phyloP scores from a whole-genome alignment of 1,140 invertebrate genomes.

The Drosophila paulistorum region DNA sequence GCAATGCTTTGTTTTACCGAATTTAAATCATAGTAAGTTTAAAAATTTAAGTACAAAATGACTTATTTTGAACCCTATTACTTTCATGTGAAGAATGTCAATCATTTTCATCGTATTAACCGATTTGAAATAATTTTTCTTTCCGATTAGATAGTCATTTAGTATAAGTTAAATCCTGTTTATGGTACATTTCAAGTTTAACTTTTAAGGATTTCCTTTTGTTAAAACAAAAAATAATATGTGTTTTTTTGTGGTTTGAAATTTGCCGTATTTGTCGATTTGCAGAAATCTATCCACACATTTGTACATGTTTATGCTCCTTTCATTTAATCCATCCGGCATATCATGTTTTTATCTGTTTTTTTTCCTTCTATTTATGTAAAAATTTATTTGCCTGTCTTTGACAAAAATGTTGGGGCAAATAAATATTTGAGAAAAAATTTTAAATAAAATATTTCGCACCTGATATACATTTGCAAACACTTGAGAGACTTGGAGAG shows the following conservation, averaged over 20 bases:
- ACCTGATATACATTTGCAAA: conserved; percentile 9
- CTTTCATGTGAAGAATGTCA: no score
- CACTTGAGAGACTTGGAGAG: neutral
- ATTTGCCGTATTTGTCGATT: neutral
- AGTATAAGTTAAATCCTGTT: no score
- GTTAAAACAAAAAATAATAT: neutral
- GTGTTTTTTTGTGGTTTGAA: neutral
- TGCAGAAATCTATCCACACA: conserved; percentile 1
- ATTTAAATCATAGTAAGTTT: no score
- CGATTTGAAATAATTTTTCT: no score
- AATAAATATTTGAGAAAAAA: conserved; percentile 5
- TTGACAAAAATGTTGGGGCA: neutral
- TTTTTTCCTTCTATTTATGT: neutral
- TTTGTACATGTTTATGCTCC: neutral
- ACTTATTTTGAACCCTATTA: no score
- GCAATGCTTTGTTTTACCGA: no score
- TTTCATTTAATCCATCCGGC: neutral
- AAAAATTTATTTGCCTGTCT: conserved; percentile 3
- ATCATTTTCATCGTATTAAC: no score
- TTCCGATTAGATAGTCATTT: no score
- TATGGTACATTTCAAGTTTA: no score
- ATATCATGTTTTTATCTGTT: neutral
- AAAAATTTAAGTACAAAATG: no score
- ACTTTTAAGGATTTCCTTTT: neutral
- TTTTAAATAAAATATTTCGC: conserved; percentile 4